Base-by-base conservation (phyloP, 2,113 vertebrate species). In the Zosterops pallidus region DNA sequence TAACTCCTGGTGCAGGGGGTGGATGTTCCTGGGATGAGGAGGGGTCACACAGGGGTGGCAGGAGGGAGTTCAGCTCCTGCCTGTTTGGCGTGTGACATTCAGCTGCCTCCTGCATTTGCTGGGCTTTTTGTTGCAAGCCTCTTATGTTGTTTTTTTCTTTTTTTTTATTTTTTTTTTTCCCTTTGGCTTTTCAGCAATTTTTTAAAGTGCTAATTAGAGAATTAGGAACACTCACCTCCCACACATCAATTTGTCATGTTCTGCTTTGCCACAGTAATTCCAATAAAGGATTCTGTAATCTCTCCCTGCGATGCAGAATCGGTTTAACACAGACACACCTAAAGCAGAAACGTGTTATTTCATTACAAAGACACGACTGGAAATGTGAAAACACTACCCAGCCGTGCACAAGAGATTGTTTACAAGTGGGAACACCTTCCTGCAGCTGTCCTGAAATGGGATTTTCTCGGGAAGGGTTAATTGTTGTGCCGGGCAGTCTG, bases 401-500 rank as follows among this genome's bases (percentile, higher is more conserved):
- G n/a, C 0, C 6, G 12, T 9, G 11, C 24, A 5, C 14, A 3
- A 0, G 21, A 37, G 24, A 50, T 33, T 50, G 59, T 57, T 77
- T 65, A 29, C 41, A 26, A 26, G 25, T 0, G 18, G 21, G 4
- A 70, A 16, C 46, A 0, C 0, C 13, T 35, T 12, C 50, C 74
- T 11, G 0, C 2, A 5, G 35, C 6, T 15, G 25, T 1, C 1
- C 0, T 0, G 71, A 4, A 2, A 2, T 0, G 17, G n/a, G 14
- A 5, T 19, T 41, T 8, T 4, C 49, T 12, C 0, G 31, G 29
- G 2, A 15, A 42, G 75, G 41, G 62, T 31, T 44, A 5, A 44
- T 14, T 14, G 18, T 14, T 9, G 19, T 12, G 2, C 33, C 62
- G 28, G 7, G 10, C 6, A 4, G 7, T 4, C 9, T 2, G 13